Evolutionary conservation across 2,113 vertebrate genomes (phyloP).

Genomic region (Danio rerio): GRCz12tu NC_133180.1:7345001-7345500

Average conservation of each 20-base stretch:
- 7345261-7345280: background rate
- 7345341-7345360: constrained; percentile 11
- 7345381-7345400: background rate
- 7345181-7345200: background rate
- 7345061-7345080: background rate
- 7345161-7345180: background rate
- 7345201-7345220: background rate
- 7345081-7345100: background rate
- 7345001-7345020: too few relatives aligned
- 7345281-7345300: background rate
- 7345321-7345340: background rate
- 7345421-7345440: background rate
- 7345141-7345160: too few relatives aligned
- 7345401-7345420: background rate
- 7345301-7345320: background rate
- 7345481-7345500: too few relatives aligned
- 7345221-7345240: background rate
- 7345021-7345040: too few relatives aligned
- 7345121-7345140: background rate
- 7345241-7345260: background rate
- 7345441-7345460: too few relatives aligned
- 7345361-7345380: background rate
- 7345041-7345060: too few relatives aligned
- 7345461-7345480: too few relatives aligned
- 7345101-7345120: background rate